phyloP scores from a whole-genome alignment of 2,113 vertebrate genomes.

The Grammomys dolichurus region DNA sequence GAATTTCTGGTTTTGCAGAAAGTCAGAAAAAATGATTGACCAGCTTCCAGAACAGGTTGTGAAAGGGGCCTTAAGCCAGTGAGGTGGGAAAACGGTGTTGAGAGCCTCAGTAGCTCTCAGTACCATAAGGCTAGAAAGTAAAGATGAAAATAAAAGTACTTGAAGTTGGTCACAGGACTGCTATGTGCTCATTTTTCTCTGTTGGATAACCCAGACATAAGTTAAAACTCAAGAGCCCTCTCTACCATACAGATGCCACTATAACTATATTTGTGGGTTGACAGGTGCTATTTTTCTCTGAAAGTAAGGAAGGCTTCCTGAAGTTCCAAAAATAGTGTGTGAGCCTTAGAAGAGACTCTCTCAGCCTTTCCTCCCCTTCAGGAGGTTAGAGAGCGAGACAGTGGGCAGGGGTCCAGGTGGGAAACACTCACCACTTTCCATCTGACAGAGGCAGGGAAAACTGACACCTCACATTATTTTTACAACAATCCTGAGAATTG shows the following conservation, averaged over 20 bases:
- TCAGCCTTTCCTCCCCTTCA: neutral
- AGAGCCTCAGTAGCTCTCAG: slow-evolving; percentile 1
- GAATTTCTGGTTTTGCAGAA: slow-evolving; percentile 28
- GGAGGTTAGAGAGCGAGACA: neutral
- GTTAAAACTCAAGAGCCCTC: neutral
- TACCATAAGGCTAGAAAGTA: neutral
- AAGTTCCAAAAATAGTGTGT: slow-evolving; percentile 37
- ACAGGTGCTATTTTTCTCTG: neutral
- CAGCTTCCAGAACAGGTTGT: slow-evolving; percentile 21
- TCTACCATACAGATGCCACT: slow-evolving; percentile 29
- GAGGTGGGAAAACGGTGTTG: neutral
- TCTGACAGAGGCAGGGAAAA: neutral
- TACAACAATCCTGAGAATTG: neutral
- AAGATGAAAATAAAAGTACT: neutral
- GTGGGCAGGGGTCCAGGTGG: neutral
- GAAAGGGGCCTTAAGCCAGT: slow-evolving; percentile 3
- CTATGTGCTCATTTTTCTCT: slow-evolving; percentile 23
- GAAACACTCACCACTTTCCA: neutral
- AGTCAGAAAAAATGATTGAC: neutral
- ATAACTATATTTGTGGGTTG: slow-evolving; percentile 32
- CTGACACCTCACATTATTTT: neutral
- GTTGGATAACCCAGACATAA: neutral
- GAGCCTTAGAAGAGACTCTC: slow-evolving; percentile 12
- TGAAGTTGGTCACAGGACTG: neutral
- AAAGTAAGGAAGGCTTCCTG: slow-evolving; percentile 61